Base-by-base conservation (phyloP, 2,113 vertebrate species). In the Halichoeres trimaculatus region DNA sequence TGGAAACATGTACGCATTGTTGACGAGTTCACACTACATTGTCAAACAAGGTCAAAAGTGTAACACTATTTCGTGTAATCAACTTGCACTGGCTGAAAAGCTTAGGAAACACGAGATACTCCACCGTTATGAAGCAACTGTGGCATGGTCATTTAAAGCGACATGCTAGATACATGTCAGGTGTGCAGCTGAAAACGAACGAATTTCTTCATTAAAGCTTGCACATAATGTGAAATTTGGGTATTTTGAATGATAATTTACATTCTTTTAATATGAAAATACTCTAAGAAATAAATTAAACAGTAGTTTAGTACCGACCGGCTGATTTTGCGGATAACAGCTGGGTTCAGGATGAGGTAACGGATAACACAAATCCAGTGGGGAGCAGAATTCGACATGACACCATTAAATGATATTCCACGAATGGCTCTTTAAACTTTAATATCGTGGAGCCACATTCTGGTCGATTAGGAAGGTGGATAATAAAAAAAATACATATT, bases 11-110 rank as follows among this genome's bases (percentile, higher is more conserved):
- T 70, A 70, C 41, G 66, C 65, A 51, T 40, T 17, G 41, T 64
- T 0, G 51, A 19, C 9, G 30, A 47, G 8, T 65, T 7, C 13
- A 59, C 34, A 61, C 50, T 55, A 43, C 22, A 9, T 13, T 43
- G 61, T 58, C 62, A 43, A 67, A 53, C 69, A 61, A 72, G 74
- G 67, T 78, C 76, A 70, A 36, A 47, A n/a, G 53, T n/a, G 59
- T 55, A 64, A 50, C 11, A 24, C 53, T 54, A 55, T 62, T 40
- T 3, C 30, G 52, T 10, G 53, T n/a, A 43, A 68, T 84, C 56
- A 63, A 51, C 67, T 45, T 34, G 45, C 38, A 61, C 45, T 34
- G 23, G 58, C 26, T 55, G 62, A 17, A 61, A 68, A 51, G 41
- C 23, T n/a, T 43, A 24, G 47, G 50, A 67, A 74, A 84, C 53